Evolutionary conservation across 2,797 vertebrate species (phyloP), one percentile per base, ranked within the genome.

Genomic region (Coregonus sp.): DNA sequence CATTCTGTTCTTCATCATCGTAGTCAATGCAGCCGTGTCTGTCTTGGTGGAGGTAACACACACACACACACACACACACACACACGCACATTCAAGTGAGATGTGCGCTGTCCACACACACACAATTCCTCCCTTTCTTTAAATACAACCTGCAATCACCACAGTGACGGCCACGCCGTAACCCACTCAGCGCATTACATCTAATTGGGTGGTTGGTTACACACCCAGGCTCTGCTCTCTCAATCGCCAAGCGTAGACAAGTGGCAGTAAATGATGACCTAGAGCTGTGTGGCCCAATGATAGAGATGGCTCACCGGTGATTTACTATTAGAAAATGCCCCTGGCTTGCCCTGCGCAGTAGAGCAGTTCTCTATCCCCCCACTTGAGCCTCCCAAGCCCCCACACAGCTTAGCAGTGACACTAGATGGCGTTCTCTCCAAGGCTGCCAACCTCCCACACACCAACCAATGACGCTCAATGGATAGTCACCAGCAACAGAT

Each of bases 41-140:
- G 70, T 97, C 77, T 20, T 96, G 79, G 88, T 92, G 1, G 98
- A 99, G 97, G 98, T 99, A 95, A 98, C 96, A 59, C 76, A 56
- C 25, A 25, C 25, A 25, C 25, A 25, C 76, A 56, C 25, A 25
- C 25, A 25, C 25, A 25, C 25, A 25, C 25, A 25, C 25, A 25
- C 25, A 29, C 61, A 72, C 73, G 63, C 51, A 54, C 61, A 33
- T 50, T 75, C 54, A 72, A n/a, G 12, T 9, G 0, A 65, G 5
- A 25, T 14, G 37, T 7, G 14, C 65, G n/a, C 35, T 18, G 18
- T n/a, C 52, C 18, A 59, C n/a, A 59, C 16, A 1, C 18, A 61
- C 18, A 61, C 18, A 61, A 61, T 61, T 20, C 18, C 56, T n/a
- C 4, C n/a, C 18, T 61, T 59, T 59, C n/a, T 59, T 61, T 20